Conservation (phyloP, 2,113 vertebrate genomes). For the Campylomormyrus numenius region DNA sequence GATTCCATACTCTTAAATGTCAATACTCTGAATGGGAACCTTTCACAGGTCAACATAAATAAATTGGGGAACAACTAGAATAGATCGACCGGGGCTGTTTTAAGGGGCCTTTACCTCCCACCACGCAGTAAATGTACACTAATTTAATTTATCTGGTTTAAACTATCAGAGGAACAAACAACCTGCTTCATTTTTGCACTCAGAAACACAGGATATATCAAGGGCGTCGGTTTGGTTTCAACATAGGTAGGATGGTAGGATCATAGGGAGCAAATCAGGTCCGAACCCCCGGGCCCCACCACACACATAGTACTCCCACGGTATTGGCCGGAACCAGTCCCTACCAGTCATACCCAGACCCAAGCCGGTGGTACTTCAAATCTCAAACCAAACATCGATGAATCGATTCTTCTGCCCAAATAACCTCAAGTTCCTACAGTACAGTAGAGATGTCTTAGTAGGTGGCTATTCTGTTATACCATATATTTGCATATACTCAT, state of each 20-base stretch:
- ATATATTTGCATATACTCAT: background rate
- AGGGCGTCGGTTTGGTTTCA: background rate
- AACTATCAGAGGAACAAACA: background rate
- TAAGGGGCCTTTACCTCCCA: background rate
- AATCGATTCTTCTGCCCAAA: background rate
- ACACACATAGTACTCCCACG: background rate
- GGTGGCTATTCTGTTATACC: background rate
- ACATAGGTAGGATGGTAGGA: background rate
- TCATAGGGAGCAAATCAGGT: too few species aligned
- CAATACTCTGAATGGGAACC: slow-evolving; percentile 29
- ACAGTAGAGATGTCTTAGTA: background rate
- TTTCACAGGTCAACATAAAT: slow-evolving; percentile 17
- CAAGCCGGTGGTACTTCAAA: background rate
- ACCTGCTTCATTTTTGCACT: background rate
- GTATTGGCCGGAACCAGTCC: background rate
- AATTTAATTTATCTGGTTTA: background rate
- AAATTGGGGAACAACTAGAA: background rate
- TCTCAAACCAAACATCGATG: background rate
- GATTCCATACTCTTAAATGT: slow-evolving; percentile 42
- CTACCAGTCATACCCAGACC: background rate
- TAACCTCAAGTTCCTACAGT: background rate
- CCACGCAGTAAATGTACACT: background rate
- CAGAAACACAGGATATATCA: background rate
- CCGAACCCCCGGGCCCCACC: too few species aligned
- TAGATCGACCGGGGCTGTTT: background rate